Evolutionary conservation across 2,113 vertebrate species (phyloP).

Genomic region (Dasyprocta punctata): DNA sequence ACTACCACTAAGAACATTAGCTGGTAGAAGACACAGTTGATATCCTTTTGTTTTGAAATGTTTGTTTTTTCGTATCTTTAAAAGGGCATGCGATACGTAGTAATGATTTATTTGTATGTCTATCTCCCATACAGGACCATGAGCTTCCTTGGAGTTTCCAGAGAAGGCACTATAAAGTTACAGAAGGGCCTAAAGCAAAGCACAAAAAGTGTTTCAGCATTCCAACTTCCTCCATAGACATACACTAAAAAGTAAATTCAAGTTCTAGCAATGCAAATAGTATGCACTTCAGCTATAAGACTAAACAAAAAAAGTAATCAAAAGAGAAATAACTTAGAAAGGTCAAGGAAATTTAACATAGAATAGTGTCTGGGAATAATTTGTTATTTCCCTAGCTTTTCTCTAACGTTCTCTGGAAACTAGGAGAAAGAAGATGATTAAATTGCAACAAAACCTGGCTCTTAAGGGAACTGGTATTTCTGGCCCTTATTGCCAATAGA

Average conservation of each 20-base stretch:
- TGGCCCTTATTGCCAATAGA: slow-evolving; percentile 46
- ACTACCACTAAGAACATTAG: slow-evolving; percentile 28
- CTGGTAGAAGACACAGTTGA: not conserved
- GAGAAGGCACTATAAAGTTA: slow-evolving; percentile 57
- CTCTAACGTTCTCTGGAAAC: slow-evolving; percentile 62
- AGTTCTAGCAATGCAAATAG: slow-evolving; percentile 38
- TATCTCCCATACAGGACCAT: not conserved
- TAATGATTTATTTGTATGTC: slow-evolving; percentile 47
- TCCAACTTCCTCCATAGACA: slow-evolving; percentile 63
- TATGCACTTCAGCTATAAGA: slow-evolving; percentile 46
- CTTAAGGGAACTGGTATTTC: slow-evolving; percentile 60
- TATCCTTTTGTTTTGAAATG: slow-evolving; percentile 13
- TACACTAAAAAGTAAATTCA: slow-evolving; percentile 40
- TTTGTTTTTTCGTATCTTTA: slow-evolving; percentile 62
- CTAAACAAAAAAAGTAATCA: slow-evolving; percentile 45
- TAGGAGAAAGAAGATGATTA: slow-evolving; percentile 58
- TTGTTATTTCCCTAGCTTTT: slow-evolving; percentile 56
- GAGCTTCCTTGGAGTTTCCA: slow-evolving; percentile 42
- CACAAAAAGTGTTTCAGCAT: slow-evolving; percentile 44
- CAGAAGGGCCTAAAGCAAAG: not conserved
- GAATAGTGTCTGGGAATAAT: slow-evolving; percentile 68
- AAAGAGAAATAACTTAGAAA: slow-evolving; percentile 31
- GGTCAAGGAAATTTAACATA: slow-evolving; percentile 38
- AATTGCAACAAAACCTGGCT: slow-evolving; percentile 67
- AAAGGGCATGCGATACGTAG: not conserved